These are phyloP conservation scores for Aphodius granarius DNA, from an alignment of 2,888 invertebrate genomes.

Conservation along the genomic window DNA sequence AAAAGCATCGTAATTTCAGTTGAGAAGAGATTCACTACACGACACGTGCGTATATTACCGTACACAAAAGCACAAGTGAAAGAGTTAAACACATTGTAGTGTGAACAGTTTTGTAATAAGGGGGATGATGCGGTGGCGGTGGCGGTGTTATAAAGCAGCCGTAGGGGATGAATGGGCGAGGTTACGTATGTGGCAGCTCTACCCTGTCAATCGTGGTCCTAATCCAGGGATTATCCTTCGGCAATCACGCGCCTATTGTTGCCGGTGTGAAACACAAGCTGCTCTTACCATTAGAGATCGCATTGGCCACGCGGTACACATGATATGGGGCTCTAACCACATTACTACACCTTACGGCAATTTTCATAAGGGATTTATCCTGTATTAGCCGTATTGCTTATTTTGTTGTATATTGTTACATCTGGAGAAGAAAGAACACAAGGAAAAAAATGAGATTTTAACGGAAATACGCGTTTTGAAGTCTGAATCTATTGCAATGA, in stretches of 20 bases:
- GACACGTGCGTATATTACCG: not conserved
- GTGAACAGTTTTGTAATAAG: not conserved
- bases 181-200: slow-evolving; percentile 26
- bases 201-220: slow-evolving; percentile 50
- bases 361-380: not conserved
- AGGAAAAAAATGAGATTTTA: no score
- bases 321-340: slow-evolving; percentile 1
- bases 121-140: not conserved
- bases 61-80: slow-evolving; percentile 8
- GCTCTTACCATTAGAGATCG: slow-evolving; percentile 36
- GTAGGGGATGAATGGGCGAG: not conserved
- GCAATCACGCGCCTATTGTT: slow-evolving; percentile 55
- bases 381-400: not conserved
- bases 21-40: not conserved
- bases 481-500: no score
- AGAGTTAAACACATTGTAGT: not conserved
- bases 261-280: slow-evolving; percentile 54
- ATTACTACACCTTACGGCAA: not conserved
- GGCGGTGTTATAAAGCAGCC: not conserved
- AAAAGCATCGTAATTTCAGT: not conserved
- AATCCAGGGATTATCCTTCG: slow-evolving; percentile 53
- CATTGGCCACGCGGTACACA: slow-evolving; percentile 23
- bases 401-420: no score
- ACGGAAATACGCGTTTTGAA: no score
- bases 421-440: no score